Percentiles rank a stretch among this genome's conserved stretches.
Conservation (phyloP, 1,140 invertebrate genomes). For the Phenacoccus solenopsis region DNA sequence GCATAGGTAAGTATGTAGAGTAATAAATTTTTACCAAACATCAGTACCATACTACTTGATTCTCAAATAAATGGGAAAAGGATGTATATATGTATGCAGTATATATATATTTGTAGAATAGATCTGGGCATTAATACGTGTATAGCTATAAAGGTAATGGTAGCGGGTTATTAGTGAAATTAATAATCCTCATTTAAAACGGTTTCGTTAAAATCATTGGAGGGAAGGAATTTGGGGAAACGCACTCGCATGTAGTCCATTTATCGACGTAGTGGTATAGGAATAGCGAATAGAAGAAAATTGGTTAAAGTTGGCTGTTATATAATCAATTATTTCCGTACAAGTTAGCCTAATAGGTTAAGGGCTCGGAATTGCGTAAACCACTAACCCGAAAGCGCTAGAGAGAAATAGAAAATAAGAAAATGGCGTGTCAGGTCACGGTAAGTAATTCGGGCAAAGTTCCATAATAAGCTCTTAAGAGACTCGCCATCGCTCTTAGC, state of each 20-base stretch:
- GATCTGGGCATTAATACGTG: too few species aligned
- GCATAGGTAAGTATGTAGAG: too few species aligned
- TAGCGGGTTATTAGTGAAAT: neutral
- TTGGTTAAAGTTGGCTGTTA: conserved; percentile 8
- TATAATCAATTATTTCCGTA: conserved; percentile 16
- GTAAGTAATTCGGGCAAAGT: conserved; percentile 16
- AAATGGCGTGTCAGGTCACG: conserved; percentile 16
- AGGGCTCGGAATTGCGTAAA: conserved; percentile 1
- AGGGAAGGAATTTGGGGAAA: neutral
- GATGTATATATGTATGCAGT: too few species aligned
- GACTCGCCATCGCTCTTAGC: conserved; percentile 12
- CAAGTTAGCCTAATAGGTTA: conserved; percentile 12
- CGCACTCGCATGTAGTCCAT: neutral
- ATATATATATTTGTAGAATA: too few species aligned
- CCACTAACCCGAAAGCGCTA: neutral
- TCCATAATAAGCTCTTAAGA: conserved; percentile 15
- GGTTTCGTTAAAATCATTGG: neutral
- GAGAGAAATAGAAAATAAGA: conserved; percentile 6
- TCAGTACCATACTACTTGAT: too few species aligned
- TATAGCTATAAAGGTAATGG: too few species aligned
- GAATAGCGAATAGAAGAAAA: conserved; percentile 7
- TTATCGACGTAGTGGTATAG: neutral
- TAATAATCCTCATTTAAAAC: neutral
- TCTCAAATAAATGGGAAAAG: too few species aligned
- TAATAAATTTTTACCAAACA: too few species aligned